Evolutionary conservation across 2,888 invertebrate genomes (phyloP).

Genomic region (Allygus modestus): DNA sequence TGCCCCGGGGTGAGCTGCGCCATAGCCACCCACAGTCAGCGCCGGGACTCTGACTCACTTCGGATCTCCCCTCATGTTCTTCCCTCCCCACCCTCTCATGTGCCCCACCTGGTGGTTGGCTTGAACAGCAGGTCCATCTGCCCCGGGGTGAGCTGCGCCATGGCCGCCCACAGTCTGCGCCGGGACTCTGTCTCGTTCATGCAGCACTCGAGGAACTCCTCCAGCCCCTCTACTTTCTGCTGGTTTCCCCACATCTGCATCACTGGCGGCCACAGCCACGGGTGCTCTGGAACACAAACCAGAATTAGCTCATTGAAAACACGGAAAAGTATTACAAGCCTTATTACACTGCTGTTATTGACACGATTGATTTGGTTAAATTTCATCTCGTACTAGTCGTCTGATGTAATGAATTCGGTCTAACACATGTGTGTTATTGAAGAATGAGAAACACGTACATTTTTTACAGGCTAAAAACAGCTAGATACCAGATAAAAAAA

Average conservation of each 20-base stretch:
- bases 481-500: too few species aligned
- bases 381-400: too few species aligned
- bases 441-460: too few species aligned
- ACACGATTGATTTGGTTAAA: too few species aligned
- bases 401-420: too few species aligned
- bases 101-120: slow-evolving; percentile 63
- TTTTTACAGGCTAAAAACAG: too few species aligned
- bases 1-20: slow-evolving; percentile 77
- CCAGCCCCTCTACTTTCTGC: slow-evolving; percentile 72
- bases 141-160: slow-evolving; percentile 78
- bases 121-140: slow-evolving; percentile 73
- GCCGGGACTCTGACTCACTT: slow-evolving; percentile 54
- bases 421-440: too few species aligned
- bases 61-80: too few species aligned
- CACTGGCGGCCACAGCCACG: slow-evolving; percentile 81
- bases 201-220: slow-evolving; percentile 72
- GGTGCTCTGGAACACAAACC: slow-evolving; percentile 75
- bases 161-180: slow-evolving; percentile 73
- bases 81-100: background rate
- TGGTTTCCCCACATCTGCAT: slow-evolving; percentile 82
- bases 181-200: slow-evolving; percentile 67
- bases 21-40: slow-evolving; percentile 75
- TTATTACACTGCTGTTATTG: too few species aligned
- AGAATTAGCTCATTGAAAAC: too few species aligned
- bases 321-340: too few species aligned